A percentile compares a stretch with the other conserved stretches of the same genome.
Evolutionary conservation across 2,888 invertebrate genomes (phyloP).

Genomic region (Rhamnusium bicolor): DNA sequence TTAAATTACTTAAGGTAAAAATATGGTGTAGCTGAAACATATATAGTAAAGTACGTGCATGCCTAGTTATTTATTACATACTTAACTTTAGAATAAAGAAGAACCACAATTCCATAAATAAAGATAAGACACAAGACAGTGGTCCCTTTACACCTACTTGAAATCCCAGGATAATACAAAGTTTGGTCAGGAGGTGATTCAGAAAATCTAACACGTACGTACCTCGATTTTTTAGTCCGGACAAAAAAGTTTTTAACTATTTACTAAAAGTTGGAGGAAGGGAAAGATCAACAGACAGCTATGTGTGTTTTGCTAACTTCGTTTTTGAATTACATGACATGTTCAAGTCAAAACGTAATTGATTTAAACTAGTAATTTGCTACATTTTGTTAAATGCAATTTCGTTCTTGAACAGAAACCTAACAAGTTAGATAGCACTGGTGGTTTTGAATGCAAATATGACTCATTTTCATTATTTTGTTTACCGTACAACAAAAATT

Average conservation of each 20-base stretch:
- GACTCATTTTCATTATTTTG: too few relatives aligned
- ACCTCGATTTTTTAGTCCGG: constrained; percentile 48
- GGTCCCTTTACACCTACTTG: constrained; percentile 40
- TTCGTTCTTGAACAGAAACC: not conserved
- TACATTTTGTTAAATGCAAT: not conserved
- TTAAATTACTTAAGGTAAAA: too few relatives aligned
- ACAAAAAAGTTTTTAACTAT: constrained; percentile 47
- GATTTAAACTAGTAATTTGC: constrained; percentile 38
- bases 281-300: constrained; percentile 43
- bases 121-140: constrained; percentile 47
- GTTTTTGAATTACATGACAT: constrained; percentile 43
- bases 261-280: constrained; percentile 44
- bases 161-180: constrained; percentile 44
- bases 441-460: not conserved
- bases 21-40: too few relatives aligned
- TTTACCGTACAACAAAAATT: too few relatives aligned
- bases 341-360: constrained; percentile 37
- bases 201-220: constrained; percentile 45
- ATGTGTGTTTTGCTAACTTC: constrained; percentile 40
- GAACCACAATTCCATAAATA: constrained; percentile 45
- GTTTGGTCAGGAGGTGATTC: constrained; percentile 34
- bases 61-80: constrained; percentile 15
- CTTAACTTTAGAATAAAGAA: constrained; percentile 15
- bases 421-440: not conserved
- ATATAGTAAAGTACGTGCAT: too few relatives aligned